phyloP scores from a whole-genome alignment of 2,888 invertebrate species.

The Teleiodes luculella region DNA sequence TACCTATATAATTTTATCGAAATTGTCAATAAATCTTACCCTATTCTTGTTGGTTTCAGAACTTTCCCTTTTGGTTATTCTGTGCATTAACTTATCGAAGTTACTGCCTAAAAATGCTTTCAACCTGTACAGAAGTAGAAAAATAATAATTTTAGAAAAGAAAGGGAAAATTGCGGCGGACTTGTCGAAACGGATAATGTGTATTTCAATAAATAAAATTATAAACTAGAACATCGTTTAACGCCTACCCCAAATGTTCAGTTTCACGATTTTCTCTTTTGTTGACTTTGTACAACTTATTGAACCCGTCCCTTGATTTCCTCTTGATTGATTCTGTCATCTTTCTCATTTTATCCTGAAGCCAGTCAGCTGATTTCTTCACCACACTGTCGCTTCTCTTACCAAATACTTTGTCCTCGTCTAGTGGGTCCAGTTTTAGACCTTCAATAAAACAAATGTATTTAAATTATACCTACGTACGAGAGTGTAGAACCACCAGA shows the following conservation, averaged over 20 bases:
- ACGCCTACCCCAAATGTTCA: conserved; percentile 19
- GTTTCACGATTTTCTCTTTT: background rate
- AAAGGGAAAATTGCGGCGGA: too few species aligned
- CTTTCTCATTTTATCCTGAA: conserved; percentile 47
- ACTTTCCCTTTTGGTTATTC: background rate
- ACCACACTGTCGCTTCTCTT: conserved; percentile 32
- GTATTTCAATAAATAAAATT: too few species aligned
- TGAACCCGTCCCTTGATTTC: conserved; percentile 4
- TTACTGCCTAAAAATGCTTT: background rate
- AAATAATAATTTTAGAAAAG: too few species aligned
- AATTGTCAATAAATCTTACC: too few species aligned
- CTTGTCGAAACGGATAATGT: too few species aligned
- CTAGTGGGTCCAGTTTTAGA: conserved; percentile 39
- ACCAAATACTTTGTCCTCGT: conserved; percentile 26
- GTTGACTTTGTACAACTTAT: conserved; percentile 3
- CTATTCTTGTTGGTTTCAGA: too few species aligned
- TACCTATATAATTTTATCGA: too few species aligned
- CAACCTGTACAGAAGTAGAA: background rate
- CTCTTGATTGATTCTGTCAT: conserved; percentile 36
- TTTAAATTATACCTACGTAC: too few species aligned
- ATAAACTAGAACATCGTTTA: too few species aligned
- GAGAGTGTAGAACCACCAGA: too few species aligned
- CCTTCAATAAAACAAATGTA: background rate
- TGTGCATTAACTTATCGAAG: background rate
- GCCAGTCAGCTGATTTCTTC: conserved; percentile 49